Evolutionary conservation across 2,888 invertebrate species (phyloP).

Genomic region (Phania funesta): DNA sequence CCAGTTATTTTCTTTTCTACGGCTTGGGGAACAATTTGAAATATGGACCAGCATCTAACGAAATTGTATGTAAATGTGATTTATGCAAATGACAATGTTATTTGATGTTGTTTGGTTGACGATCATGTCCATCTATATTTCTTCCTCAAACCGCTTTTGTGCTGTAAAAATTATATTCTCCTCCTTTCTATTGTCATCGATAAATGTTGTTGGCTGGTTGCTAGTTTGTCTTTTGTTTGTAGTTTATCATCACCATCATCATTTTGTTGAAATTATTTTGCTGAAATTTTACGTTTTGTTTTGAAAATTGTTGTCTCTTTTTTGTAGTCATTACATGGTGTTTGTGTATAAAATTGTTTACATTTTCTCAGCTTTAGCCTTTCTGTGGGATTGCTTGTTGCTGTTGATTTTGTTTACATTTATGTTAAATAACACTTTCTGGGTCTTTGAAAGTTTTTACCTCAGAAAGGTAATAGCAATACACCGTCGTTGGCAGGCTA

Average conservation of each 20-base stretch:
- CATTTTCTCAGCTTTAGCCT: slow-evolving; percentile 7
- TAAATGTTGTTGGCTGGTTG: slow-evolving; percentile 14
- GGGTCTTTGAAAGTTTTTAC: slow-evolving; percentile 75
- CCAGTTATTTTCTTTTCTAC: background rate
- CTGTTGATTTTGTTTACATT: too few species aligned
- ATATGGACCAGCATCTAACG: slow-evolving; percentile 25
- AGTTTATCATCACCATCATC: slow-evolving; percentile 16
- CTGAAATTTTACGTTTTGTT: slow-evolving; percentile 1
- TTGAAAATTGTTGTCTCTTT: slow-evolving; percentile 1
- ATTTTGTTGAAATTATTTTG: slow-evolving; percentile 48
- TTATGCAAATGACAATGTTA: slow-evolving; percentile 68
- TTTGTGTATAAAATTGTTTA: slow-evolving; percentile 2
- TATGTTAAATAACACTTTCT: slow-evolving; percentile 71
- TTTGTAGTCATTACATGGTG: slow-evolving; percentile 3
- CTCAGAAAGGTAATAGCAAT: slow-evolving; percentile 73
- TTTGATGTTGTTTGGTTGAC: slow-evolving; percentile 47
- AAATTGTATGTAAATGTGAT: slow-evolving; percentile 65
- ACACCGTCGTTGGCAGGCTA: slow-evolving; percentile 75
- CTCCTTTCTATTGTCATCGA: background rate
- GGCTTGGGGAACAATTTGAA: background rate
- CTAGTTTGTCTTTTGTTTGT: slow-evolving; percentile 19
- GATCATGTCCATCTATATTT: slow-evolving; percentile 2
- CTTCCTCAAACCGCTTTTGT: background rate
- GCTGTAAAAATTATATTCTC: slow-evolving; percentile 14
- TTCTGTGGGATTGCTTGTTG: slow-evolving; percentile 58